Base-by-base conservation (phyloP, 2,888 invertebrate species). In the Oscheius myriophilus region DNA sequence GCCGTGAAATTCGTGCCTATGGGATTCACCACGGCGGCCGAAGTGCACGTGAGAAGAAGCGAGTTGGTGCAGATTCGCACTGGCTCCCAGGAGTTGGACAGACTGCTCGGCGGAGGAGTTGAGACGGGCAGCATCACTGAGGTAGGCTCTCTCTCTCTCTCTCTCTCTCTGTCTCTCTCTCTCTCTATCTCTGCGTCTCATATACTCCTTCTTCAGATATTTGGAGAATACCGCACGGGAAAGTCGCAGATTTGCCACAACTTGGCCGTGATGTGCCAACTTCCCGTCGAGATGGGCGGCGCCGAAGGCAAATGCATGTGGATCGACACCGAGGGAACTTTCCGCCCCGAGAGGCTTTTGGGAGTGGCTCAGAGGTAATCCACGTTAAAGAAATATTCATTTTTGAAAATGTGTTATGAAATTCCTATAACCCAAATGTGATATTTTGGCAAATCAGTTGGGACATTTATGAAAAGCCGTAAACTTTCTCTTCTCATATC, bases 121-220 rank as follows among this genome's bases (percentile, higher is more conserved):
- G 97, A 98, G 88, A 98, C 97, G 0, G 97, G 97, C 0, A 95
- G 96, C 0, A 96, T 98, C 49, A 98, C 97, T 0, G 97, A 98
- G 73, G 83, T 83, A 18, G 21, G 14, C 14, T 6, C n/a, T 26
- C 14, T 18, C n/a, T 43, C 25, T 25, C 51, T 51, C n/a, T 16
- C 18, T 33, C 33, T 9, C 33, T 33, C 16, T 39, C 33, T 21
- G 16, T 16, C 12, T 18, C 64, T 61, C 16, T 53, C 53, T 53
- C 25, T 26, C 16, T 6, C n/a, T 26, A 9, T 18, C 26, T 55
- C 25, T 25, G 33, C 25, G n/a, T 16, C 18, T 33, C 3, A 33
- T 33, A 3, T n/a, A 9, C 39, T 21, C 18, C 9, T 11, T 14
- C 64, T 61, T 23, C 70, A 84, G 89, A 91, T 98, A 83, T 97